Conservation (phyloP, 2,888 invertebrate genomes). For the Drosophila demipolita region DNA sequence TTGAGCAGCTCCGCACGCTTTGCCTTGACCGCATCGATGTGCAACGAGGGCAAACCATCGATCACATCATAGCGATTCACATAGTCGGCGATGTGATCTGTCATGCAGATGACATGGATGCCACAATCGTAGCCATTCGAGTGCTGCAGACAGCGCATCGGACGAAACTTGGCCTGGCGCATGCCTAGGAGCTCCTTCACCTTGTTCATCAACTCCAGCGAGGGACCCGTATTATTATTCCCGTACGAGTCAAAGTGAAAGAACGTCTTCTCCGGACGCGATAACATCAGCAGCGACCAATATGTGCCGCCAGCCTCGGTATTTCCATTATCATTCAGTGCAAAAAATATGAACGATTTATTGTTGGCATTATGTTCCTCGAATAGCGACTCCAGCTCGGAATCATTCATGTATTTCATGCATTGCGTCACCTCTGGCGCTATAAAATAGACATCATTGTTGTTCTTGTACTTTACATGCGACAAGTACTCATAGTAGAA, state of each 20-base stretch:
- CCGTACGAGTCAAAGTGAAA: slow-evolving; percentile 93
- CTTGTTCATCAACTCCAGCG: slow-evolving; percentile 88
- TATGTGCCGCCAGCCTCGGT: slow-evolving; percentile 93
- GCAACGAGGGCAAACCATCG: slow-evolving; percentile 81
- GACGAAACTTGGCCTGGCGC: slow-evolving; percentile 85
- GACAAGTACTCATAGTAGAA: slow-evolving; percentile 97
- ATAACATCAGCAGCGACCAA: slow-evolving; percentile 95
- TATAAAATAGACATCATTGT: slow-evolving; percentile 89
- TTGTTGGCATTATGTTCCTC: slow-evolving; percentile 89
- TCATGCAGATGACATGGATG: slow-evolving; percentile 93
- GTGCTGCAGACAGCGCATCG: slow-evolving; percentile 90
- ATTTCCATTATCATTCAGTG: slow-evolving; percentile 93
- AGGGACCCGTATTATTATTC: slow-evolving; percentile 89
- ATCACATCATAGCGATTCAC: slow-evolving; percentile 83
- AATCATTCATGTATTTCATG: slow-evolving; percentile 91
- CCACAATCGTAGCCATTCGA: slow-evolving; percentile 96
- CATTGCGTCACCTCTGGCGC: slow-evolving; percentile 93
- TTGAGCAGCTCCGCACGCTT: slow-evolving; percentile 88
- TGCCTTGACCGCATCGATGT: slow-evolving; percentile 86
- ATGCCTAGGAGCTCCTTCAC: slow-evolving; percentile 85
- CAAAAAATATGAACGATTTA: slow-evolving; percentile 92
- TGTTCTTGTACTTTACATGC: slow-evolving; percentile 87
- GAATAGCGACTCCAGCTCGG: slow-evolving; percentile 90
- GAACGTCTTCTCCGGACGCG: slow-evolving; percentile 89
- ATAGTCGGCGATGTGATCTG: slow-evolving; percentile 87